Base-by-base conservation (phyloP, 1,140 invertebrate species). In the Leptopilina boulardi region DNA sequence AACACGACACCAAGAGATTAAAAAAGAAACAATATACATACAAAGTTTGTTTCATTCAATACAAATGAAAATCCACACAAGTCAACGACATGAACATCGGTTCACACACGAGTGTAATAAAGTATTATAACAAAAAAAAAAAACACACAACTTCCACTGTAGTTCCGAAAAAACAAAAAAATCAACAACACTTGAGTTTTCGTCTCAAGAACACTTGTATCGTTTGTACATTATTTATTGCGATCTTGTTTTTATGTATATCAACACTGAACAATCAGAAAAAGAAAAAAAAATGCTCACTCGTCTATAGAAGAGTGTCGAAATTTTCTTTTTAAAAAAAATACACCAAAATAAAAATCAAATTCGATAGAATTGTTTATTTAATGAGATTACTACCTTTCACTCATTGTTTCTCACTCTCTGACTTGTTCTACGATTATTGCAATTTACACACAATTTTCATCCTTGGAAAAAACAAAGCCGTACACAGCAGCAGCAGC, bases 381-480 rank as follows among this genome's bases (percentile, higher is more conserved):
- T 5, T 1, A 66, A 66, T 2, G 8, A 30, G 26, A 15, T n/a
- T n/a, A 66, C 59, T 59, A 23, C 23, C 26, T 34, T 66, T 66
- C 59, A 66, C 59, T 66, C 19, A 54, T 54, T 0, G 6, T 21
- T n/a, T 54, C 0, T 72, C n/a, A 38, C 34, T 38, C 34, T 6
- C n/a, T 38, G 30, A 3, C n/a, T 21, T 38, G 38, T 11, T 23
- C 30, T 72, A 15, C 4, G 15, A 42, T 51, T 44, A 19, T 73
- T 73, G n/a, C 5, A 23, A 72, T 42, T 23, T 72, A 11, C n/a
- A n/a, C n/a, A n/a, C 42, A 44, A 6, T 34, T 47, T 72, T 26
- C 38, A 23, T 72, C 30, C 41, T 34, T 75, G 73, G 70, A 72
- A 72, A 81, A 81, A 74, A 81, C 80, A 78, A 81, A 73, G 73